Evolutionary conservation across 1,140 invertebrate genomes (phyloP).

Genomic region (Semibalanus balanoides): DNA sequence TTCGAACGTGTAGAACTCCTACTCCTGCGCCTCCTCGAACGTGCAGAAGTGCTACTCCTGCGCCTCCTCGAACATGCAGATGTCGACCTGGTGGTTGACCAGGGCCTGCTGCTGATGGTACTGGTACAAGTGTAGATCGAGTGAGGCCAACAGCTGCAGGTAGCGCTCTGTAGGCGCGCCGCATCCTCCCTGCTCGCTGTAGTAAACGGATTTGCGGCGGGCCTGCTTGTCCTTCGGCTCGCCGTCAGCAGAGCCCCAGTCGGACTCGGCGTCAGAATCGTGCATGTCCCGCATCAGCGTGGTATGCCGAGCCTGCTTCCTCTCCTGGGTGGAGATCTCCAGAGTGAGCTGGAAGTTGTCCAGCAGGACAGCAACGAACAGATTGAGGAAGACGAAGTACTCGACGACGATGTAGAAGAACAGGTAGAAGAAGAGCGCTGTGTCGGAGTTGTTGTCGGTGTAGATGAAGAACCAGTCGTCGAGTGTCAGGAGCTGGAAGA

Average conservation of each 20-base stretch:
- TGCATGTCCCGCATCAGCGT: background rate
- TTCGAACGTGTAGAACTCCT: too few species aligned
- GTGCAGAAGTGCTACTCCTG: background rate
- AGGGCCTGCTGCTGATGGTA: background rate
- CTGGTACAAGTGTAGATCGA: background rate
- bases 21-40: too few species aligned
- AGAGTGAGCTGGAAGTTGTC: conserved; percentile 27
- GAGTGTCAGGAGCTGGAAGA: conserved; percentile 24
- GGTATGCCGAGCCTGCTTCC: background rate
- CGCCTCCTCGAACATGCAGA: background rate
- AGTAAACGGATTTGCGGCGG: background rate
- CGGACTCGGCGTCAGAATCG: background rate
- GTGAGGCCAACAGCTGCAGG: background rate
- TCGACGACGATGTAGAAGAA: conserved; percentile 25
- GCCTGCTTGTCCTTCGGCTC: background rate
- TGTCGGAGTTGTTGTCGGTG: background rate
- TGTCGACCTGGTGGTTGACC: background rate
- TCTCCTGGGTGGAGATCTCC: conserved; percentile 4
- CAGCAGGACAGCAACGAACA: conserved; percentile 27
- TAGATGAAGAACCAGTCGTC: conserved; percentile 19
- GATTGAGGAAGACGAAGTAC: conserved; percentile 27
- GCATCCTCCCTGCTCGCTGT: background rate
- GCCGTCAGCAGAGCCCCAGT: background rate
- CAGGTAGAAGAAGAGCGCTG: conserved; percentile 21
- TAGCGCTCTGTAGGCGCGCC: background rate